Percentiles rank a stretch among this genome's conserved stretches.
phyloP scores from a whole-genome alignment of 2,888 invertebrate species.

The Campoplex capitator region DNA sequence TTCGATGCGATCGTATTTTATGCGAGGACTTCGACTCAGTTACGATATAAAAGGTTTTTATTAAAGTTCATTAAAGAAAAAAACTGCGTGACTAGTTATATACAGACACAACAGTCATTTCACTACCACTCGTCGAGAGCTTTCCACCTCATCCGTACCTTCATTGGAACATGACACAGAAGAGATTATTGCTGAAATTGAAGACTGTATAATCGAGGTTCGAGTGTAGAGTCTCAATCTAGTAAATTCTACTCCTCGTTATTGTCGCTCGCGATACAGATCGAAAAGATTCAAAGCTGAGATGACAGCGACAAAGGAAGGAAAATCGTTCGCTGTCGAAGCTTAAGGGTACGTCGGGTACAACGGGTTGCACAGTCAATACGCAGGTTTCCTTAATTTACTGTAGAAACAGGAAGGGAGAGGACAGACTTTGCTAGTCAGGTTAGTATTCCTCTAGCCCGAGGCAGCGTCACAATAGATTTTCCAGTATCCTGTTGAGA shows the following conservation, averaged over 20 bases:
- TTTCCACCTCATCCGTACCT: neutral
- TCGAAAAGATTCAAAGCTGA: slow-evolving; percentile 15
- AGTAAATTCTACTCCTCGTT: slow-evolving; percentile 21
- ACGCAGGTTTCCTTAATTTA: slow-evolving; percentile 11
- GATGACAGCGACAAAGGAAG: slow-evolving; percentile 26
- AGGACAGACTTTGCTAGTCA: slow-evolving; percentile 45
- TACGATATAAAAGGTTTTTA: too few relatives aligned
- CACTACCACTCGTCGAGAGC: neutral
- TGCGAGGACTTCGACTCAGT: neutral
- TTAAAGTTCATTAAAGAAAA: neutral
- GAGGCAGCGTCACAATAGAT: slow-evolving; percentile 63
- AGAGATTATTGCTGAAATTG: neutral
- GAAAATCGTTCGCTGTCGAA: slow-evolving; percentile 43
- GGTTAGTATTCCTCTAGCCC: slow-evolving; percentile 59
- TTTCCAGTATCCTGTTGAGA: slow-evolving; percentile 53
- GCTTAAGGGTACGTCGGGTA: slow-evolving; percentile 54
- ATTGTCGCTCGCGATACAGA: slow-evolving; percentile 3
- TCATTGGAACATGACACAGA: neutral
- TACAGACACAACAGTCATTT: neutral
- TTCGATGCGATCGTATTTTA: neutral
- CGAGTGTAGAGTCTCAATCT: slow-evolving; percentile 4
- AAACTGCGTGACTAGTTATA: neutral
- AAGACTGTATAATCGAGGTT: slow-evolving; percentile 14
- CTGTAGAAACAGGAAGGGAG: slow-evolving; percentile 12
- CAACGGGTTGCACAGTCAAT: slow-evolving; percentile 50